Percentiles rank a stretch among this genome's conserved stretches.
phyloP scores from a whole-genome alignment of 2,113 vertebrate species.

The Leptobrachium leishanense region DNA sequence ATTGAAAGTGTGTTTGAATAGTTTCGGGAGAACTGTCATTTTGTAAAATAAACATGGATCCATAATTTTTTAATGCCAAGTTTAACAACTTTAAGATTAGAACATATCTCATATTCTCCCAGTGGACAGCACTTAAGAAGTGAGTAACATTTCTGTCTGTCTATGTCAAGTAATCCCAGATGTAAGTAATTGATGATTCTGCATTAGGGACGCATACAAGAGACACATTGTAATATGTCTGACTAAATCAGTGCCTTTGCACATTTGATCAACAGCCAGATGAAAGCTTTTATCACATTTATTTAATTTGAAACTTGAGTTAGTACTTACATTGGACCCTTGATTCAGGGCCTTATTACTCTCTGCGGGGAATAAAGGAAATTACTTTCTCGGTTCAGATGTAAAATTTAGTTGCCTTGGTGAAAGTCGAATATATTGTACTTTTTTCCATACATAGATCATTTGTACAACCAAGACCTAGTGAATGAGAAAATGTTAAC shows the following conservation, averaged over 20 bases:
- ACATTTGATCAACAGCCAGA: conserved; percentile 75
- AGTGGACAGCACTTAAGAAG: conserved; percentile 65
- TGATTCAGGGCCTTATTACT: conserved; percentile 61
- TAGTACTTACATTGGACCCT: conserved; percentile 75
- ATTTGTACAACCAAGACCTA: conserved; percentile 9
- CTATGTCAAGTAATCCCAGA: conserved; percentile 71
- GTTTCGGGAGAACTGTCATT: conserved; percentile 54
- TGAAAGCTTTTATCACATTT: conserved; percentile 78
- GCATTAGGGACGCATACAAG: conserved; percentile 66
- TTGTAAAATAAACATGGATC: conserved; percentile 69
- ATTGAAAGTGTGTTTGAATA: conserved; percentile 62
- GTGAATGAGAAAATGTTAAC: conserved; percentile 1
- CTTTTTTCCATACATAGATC: conserved; percentile 41
- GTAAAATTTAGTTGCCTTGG: conserved; percentile 53
- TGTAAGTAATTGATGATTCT: conserved; percentile 71
- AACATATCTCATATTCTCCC: conserved; percentile 57
- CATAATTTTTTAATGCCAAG: conserved; percentile 70
- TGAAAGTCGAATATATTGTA: conserved; percentile 56
- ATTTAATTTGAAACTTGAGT: conserved; percentile 78
- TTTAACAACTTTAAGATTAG: conserved; percentile 71
- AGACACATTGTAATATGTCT: conserved; percentile 74
- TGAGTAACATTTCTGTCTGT: conserved; percentile 72
- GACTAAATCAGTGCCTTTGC: conserved; percentile 69
- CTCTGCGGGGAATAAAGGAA: conserved; percentile 69
- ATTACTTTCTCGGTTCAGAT: conserved; percentile 65